These are phyloP conservation scores for Hemichromis elongatus DNA, from an alignment of 2,113 vertebrate genomes.

Conservation along the genomic window DNA sequence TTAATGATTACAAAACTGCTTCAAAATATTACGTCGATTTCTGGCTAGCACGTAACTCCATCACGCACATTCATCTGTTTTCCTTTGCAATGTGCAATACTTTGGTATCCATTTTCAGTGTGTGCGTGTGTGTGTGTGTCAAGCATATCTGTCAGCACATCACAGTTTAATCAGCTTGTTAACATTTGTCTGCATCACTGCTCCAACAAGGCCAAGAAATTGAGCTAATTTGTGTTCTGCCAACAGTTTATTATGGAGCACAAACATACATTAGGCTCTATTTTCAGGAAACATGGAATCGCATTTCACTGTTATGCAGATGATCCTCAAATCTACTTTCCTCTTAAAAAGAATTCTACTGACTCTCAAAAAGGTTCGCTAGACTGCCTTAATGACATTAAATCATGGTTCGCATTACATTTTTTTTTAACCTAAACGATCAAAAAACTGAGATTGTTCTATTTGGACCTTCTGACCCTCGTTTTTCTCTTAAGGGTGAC, in stretches of 20 bases:
- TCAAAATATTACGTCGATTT: slow-evolving; percentile 8
- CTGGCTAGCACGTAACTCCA: neutral
- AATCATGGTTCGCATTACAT: no score
- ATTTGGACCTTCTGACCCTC: no score
- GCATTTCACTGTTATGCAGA: no score
- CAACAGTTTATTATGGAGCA: slow-evolving; percentile 37
- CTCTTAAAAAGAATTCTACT: no score
- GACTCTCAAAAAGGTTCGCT: no score
- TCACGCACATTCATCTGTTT: neutral
- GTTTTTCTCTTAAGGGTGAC: no score
- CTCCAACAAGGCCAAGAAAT: slow-evolving; percentile 30
- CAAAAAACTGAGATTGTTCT: no score
- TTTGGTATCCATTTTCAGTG: slow-evolving; percentile 51
- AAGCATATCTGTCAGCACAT: slow-evolving; percentile 39
- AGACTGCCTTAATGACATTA: no score
- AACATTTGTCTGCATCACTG: slow-evolving; percentile 62
- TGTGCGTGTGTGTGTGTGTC: neutral
- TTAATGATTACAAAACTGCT: neutral
- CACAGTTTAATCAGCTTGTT: slow-evolving; percentile 64
- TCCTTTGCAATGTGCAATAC: neutral
- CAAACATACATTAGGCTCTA: no score
- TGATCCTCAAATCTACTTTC: no score
- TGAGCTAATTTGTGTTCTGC: slow-evolving; percentile 15
- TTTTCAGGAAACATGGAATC: no score
- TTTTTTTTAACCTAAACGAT: no score